Evolutionary conservation across 1,140 invertebrate species (phyloP), one percentile per base, ranked within the genome.

Genomic region (Trichomalopsis sarcophagae): DNA sequence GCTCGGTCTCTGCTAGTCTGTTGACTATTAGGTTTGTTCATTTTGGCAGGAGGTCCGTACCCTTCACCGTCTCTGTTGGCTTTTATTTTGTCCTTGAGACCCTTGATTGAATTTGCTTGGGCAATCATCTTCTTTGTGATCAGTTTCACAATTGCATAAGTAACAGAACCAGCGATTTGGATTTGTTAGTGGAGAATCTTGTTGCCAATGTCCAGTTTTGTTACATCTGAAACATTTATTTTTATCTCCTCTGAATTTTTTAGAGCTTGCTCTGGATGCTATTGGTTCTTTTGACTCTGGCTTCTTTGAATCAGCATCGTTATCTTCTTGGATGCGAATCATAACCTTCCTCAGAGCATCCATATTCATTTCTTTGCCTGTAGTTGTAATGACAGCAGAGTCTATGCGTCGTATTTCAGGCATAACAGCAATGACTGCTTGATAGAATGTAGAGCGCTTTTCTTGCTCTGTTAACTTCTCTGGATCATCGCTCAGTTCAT

Each of bases 401-500:
- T 88, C 87, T 66, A 71, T 76, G 11, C 77, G 17, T 81, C 82
- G 69, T 14, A 87, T 80, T 86, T 88, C 85, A 6, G 87, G 88
- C 73, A 87, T 82, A 13, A 66, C 85, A 33, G 81, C 77, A 27
- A 82, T 84, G 1, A 87, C 81, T 0, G 88, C 89, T 81, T 88
- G 86, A 30, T 87, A 88, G 73, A 88, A 89, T 2, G 87, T 87
- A 4, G 87, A 88, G n/a, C 87, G 66, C 76, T 88, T 89, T 68
- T 89, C 83, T 81, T 84, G 78, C 23, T 87, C 87, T 50, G 87
- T 82, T 14, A 89, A n/a, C 17, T 82, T 85, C 33, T 87, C 62
- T 40, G 81, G 73, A 66, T 87, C 82, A 36, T 89, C 87, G 85
- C 87, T 87, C 14, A 80, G 47, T 33, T 89, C 87, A 81, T 89